These are phyloP conservation scores for Nettapus auritus DNA, from an alignment of 2,113 vertebrate species.

Conservation along the genomic window DNA sequence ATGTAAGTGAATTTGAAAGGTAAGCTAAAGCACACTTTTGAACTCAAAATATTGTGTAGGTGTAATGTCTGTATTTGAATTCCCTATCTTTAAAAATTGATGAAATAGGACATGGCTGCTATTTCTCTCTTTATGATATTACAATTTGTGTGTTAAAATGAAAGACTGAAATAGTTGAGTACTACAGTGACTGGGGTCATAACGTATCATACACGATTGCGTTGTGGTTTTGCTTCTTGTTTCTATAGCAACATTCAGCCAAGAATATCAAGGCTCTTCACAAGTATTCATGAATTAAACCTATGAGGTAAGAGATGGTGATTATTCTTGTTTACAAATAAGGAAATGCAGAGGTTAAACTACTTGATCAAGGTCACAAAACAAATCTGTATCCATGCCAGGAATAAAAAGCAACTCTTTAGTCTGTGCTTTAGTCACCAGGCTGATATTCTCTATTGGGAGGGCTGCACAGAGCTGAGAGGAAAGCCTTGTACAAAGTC, in stretches of 20 bases:
- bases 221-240: neutral
- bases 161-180: neutral
- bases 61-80: neutral
- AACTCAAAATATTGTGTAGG: neutral
- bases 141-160: neutral
- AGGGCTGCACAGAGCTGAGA: neutral
- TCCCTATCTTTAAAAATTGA: neutral
- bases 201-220: neutral
- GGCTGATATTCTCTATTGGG: neutral
- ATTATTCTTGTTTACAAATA: slow-evolving; percentile 39
- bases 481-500: slow-evolving; percentile 40
- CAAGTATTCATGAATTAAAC: slow-evolving; percentile 5
- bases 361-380: slow-evolving; percentile 16
- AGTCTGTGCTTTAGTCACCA: neutral
- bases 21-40: neutral
- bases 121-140: neutral
- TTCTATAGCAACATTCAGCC: slow-evolving; percentile 19
- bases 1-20: neutral
- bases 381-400: neutral
- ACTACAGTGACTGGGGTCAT: neutral
- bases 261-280: neutral
- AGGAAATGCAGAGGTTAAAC: slow-evolving; percentile 40
- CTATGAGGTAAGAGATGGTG: neutral
- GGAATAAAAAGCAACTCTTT: slow-evolving; percentile 29
- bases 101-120: neutral